phyloP scores from a whole-genome alignment of 2,797 vertebrate genomes.

The Notolepis coatsorum region DNA sequence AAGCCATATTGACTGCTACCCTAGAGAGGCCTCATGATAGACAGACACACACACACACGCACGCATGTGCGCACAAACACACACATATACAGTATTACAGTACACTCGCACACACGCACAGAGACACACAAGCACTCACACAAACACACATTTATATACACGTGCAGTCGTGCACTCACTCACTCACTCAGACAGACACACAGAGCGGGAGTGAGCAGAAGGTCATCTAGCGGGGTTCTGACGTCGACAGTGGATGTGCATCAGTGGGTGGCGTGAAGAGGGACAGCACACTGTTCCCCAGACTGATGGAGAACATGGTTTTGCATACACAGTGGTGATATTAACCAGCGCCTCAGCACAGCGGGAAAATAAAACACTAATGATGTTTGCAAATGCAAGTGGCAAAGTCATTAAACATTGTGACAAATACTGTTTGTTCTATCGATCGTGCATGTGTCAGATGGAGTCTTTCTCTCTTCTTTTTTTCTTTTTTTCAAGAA shows the following conservation, averaged over 20 bases:
- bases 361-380: conserved; percentile 67
- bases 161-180: background rate
- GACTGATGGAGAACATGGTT: conserved; percentile 67
- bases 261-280: conserved; percentile 55
- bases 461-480: conserved; percentile 19
- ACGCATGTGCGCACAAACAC: background rate
- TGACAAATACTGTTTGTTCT: conserved; percentile 53
- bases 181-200: background rate
- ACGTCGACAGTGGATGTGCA: conserved; percentile 50
- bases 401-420: conserved; percentile 64
- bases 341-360: conserved; percentile 57
- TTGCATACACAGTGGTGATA: conserved; percentile 65
- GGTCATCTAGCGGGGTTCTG: conserved; percentile 50
- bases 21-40: conserved; percentile 18
- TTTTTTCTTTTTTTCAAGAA: conserved; percentile 20
- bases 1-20: conserved; percentile 49
- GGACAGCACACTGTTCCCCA: conserved; percentile 62
- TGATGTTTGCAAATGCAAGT: conserved; percentile 72
- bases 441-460: conserved; percentile 41
- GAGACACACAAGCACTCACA: background rate
- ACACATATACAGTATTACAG: background rate
- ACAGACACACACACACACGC: background rate
- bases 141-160: background rate
- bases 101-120: background rate
- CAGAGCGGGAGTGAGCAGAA: conserved; percentile 28